Percentiles rank a stretch among this genome's conserved stretches.
These are phyloP conservation scores for Melanotaenia boesemani DNA, from an alignment of 2,797 vertebrate genomes.

Conservation along the genomic window DNA sequence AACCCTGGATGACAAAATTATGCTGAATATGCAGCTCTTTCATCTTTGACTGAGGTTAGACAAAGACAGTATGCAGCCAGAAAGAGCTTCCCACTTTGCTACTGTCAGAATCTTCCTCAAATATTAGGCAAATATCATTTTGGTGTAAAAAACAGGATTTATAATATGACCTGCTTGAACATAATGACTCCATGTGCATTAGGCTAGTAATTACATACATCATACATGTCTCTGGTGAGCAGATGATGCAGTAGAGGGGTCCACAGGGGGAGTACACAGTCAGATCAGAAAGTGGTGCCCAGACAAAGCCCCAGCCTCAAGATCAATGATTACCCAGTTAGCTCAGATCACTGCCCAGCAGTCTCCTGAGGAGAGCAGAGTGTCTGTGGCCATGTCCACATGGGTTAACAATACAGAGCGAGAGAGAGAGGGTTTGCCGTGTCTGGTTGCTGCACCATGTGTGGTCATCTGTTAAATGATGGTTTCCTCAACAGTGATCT, in stretches of 20 bases:
- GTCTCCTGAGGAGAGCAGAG: slow-evolving; percentile 67
- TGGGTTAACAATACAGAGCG: slow-evolving; percentile 73
- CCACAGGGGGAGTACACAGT: slow-evolving; percentile 70
- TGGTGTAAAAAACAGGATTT: slow-evolving; percentile 11
- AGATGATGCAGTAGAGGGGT: slow-evolving; percentile 68
- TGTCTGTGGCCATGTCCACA: slow-evolving; percentile 70
- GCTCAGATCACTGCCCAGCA: slow-evolving; percentile 74
- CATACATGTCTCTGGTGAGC: slow-evolving; percentile 58
- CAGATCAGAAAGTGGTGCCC: slow-evolving; percentile 75
- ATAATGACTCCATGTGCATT: slow-evolving; percentile 58
- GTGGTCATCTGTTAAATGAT: slow-evolving; percentile 65
- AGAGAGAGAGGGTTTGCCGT: slow-evolving; percentile 59
- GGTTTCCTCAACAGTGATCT: slow-evolving; percentile 47
- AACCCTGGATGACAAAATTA: slow-evolving; percentile 6
- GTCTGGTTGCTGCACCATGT: slow-evolving; percentile 72
- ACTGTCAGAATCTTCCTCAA: slow-evolving; percentile 6
- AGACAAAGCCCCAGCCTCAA: slow-evolving; percentile 74
- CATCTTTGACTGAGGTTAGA: slow-evolving; percentile 36
- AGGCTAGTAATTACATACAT: slow-evolving; percentile 60
- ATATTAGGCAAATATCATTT: slow-evolving; percentile 19
- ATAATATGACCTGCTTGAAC: slow-evolving; percentile 41
- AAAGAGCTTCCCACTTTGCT: slow-evolving; percentile 6
- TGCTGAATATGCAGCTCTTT: slow-evolving; percentile 45
- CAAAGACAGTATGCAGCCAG: slow-evolving; percentile 37
- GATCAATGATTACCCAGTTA: slow-evolving; percentile 85